These are phyloP conservation scores for Hippocampus zosterae DNA, from an alignment of 2,113 vertebrate genomes.

Conservation along the genomic window DNA sequence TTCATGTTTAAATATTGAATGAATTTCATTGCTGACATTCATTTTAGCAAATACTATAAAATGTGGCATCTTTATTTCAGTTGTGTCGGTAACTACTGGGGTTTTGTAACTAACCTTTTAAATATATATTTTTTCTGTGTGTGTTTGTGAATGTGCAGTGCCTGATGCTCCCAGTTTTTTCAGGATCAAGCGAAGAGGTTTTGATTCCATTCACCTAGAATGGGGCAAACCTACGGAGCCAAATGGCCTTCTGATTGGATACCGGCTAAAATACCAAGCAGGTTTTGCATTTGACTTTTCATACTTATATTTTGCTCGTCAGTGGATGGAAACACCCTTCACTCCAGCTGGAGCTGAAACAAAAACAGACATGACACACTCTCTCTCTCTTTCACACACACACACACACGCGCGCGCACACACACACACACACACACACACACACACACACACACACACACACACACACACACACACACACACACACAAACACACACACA, in stretches of 20 bases:
- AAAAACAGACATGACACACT: too few species aligned
- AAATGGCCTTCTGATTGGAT: slow-evolving; percentile 88
- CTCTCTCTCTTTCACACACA: too few species aligned
- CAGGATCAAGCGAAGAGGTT: slow-evolving; percentile 78
- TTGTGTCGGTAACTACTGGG: background rate
- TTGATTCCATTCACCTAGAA: slow-evolving; percentile 79
- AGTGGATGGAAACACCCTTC: background rate
- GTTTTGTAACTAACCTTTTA: background rate
- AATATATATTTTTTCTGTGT: background rate
- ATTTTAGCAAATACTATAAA: background rate
- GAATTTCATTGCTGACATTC: background rate
- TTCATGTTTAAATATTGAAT: background rate
- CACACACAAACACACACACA: too few species aligned
- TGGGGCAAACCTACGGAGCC: slow-evolving; percentile 92
- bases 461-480: too few species aligned
- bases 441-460: too few species aligned
- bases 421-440: too few species aligned
- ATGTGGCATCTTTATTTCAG: background rate
- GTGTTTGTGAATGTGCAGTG: slow-evolving; percentile 66
- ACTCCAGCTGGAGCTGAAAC: too few species aligned
- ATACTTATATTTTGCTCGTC: background rate
- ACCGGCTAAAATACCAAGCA: slow-evolving; percentile 82
- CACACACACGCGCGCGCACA: too few species aligned
- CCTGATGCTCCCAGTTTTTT: slow-evolving; percentile 85
- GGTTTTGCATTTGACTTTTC: slow-evolving; percentile 63